Evolutionary conservation across 2,888 invertebrate genomes (phyloP).

Genomic region (Ametastegia equiseti): DNA sequence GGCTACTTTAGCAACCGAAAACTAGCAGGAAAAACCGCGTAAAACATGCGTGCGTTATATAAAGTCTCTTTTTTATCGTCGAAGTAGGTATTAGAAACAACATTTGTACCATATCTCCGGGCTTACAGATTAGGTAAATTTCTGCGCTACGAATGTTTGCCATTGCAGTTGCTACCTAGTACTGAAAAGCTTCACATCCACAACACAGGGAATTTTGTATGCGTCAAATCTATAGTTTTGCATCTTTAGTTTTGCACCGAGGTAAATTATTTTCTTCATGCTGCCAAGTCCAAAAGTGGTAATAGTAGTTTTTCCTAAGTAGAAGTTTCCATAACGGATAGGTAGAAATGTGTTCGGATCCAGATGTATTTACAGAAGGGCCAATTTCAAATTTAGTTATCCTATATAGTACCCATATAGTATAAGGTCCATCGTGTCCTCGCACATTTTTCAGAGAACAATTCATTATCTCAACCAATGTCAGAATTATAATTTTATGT

Average conservation of each 20-base stretch:
- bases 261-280: constrained; percentile 14
- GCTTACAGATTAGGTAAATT: constrained; percentile 47
- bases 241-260: no score
- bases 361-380: no score
- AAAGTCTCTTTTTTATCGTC: constrained; percentile 48
- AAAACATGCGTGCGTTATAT: no score
- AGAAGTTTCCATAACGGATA: no score
- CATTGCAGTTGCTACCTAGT: constrained; percentile 44
- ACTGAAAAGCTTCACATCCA: constrained; percentile 53
- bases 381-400: no score
- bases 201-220: constrained; percentile 48
- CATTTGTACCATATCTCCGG: constrained; percentile 41
- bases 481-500: not conserved
- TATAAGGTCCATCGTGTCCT: no score
- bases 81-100: constrained; percentile 49
- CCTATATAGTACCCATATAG: no score
- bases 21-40: no score
- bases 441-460: no score
- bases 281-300: not conserved
- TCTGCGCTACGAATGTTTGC: constrained; percentile 49
- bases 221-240: constrained; percentile 54
- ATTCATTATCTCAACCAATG: not conserved
- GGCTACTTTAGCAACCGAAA: no score
- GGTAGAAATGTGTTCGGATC: no score
- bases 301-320: no score